Evolutionary conservation across 2,113 vertebrate genomes (phyloP), one percentile per base, ranked within the genome.

Genomic region (Tragelaphus imberbis): DNA sequence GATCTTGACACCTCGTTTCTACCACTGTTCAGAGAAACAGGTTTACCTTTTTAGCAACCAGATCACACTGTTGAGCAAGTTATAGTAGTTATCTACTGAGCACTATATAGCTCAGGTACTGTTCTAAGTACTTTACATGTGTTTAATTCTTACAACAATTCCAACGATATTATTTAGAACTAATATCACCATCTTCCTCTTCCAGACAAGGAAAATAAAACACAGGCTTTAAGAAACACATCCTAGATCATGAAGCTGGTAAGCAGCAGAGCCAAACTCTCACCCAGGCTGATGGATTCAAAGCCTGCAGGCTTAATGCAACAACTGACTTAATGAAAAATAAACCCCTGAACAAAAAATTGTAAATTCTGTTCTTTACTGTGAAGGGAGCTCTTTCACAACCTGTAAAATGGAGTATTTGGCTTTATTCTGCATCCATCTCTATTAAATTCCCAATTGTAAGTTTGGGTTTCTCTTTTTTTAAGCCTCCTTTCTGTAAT

Each of bases 181-280:
- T 77, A 65, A 86, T 47, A 65, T 63, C n/a, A 59, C 21, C 36
- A 68, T 33, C 40, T 30, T 87, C 33, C 30, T 65, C 44, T 82
- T 53, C 47, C 71, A 97, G 90, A 84, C 95, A 90, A 91, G 61
- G 49, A 95, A 97, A 97, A 86, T 23, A 28, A 96, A 97, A 95
- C 47, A 84, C 15, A n/a, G 28, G 84, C 90, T 93, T 95, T 88
- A 47, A 94, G 71, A n/a, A 93, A 44, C 30, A 88, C 51, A 84
- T 33, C 88, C 82, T 84, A 86, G 77, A 63, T 91, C 82, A 58
- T n/a, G 19, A 10, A 51, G 36, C 51, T 51, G 86, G 27, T 47
- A 36, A 93, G 58, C 40, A 40, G 68, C 44, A 63, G 28, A 88
- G 51, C 89, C 79, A 91, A 40, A 87, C 79, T 95, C 58, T 51